Percentiles rank a stretch among this genome's conserved stretches.
These are phyloP conservation scores for Cyphomyrus discorhynchus DNA, from an alignment of 2,113 vertebrate species.

Conservation along the genomic window DNA sequence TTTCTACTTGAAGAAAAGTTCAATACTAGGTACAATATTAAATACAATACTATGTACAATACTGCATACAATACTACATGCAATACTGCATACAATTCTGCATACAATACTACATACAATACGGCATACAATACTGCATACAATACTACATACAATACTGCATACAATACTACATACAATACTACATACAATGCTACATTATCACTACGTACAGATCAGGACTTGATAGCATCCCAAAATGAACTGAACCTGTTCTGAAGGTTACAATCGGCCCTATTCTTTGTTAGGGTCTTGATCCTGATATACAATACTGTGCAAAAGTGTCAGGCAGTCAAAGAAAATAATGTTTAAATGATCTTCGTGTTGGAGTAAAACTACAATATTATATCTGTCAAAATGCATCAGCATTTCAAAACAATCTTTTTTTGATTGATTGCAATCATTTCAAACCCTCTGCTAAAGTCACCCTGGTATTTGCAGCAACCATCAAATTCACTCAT, in stretches of 20 bases:
- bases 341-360: not conserved
- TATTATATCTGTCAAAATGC: not conserved
- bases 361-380: not conserved
- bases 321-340: not conserved
- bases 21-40: not conserved
- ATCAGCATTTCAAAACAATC: not conserved
- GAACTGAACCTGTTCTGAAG: not conserved
- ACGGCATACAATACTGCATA: not conserved
- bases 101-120: not conserved
- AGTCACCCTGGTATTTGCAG: not conserved
- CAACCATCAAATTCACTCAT: not conserved
- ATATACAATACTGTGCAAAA: not conserved
- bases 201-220: not conserved
- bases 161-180: not conserved
- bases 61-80: no score
- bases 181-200: not conserved
- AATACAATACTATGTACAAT: no score
- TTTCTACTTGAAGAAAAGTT: not conserved
- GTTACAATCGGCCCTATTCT: not conserved
- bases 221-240: not conserved
- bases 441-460: not conserved
- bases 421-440: no score
- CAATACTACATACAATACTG: not conserved
- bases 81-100: not conserved
- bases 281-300: not conserved